phyloP scores from a whole-genome alignment of 2,113 vertebrate genomes.

The Cyprinodon brontotheroides region DNA sequence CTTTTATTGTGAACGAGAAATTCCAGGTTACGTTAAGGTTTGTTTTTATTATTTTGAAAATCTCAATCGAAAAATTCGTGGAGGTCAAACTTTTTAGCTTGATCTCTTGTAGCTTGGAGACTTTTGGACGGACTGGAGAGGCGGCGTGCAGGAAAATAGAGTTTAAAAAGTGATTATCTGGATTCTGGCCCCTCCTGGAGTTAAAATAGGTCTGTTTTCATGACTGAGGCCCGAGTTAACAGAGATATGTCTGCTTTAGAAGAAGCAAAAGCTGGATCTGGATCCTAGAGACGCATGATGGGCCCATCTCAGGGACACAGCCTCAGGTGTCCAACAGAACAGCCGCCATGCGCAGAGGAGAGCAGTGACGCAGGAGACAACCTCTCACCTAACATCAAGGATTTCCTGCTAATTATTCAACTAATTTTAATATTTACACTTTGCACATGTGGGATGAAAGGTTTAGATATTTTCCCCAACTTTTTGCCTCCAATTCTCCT shows the following conservation, averaged over 20 bases:
- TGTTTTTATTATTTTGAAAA: constrained; percentile 28
- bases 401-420: not conserved
- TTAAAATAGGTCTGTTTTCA: not conserved
- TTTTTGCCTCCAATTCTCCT: too few species aligned
- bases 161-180: constrained; percentile 15
- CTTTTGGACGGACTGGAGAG: constrained; percentile 39
- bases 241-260: not conserved
- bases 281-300: too few species aligned
- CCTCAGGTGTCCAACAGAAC: not conserved
- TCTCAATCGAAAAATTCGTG: constrained; percentile 10
- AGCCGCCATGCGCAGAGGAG: not conserved
- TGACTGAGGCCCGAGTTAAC: not conserved
- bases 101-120: not conserved
- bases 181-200: constrained; percentile 3
- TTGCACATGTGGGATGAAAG: not conserved
- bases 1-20: not conserved
- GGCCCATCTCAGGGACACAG: not conserved
- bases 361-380: not conserved
- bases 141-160: constrained; percentile 54
- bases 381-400: not conserved
- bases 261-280: constrained; percentile 32
- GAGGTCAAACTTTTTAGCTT: not conserved
- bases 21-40: not conserved
- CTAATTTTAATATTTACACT: not conserved
- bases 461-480: too few species aligned